Percentiles rank a stretch among this genome's conserved stretches.
Evolutionary conservation across 2,113 vertebrate genomes (phyloP).

Genomic region (Aythya baeri): DNA sequence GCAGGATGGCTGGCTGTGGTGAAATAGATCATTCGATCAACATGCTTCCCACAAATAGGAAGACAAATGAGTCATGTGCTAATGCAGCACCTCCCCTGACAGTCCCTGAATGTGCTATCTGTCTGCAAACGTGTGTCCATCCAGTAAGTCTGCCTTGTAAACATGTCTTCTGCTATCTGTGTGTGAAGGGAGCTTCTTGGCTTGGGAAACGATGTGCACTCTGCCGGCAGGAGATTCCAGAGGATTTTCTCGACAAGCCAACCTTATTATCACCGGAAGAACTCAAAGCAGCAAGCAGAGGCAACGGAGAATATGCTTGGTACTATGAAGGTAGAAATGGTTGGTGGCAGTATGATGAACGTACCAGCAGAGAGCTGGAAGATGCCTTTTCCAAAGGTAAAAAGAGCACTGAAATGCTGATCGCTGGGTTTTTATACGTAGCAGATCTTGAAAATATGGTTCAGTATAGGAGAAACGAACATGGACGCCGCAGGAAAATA

Average conservation of each 20-base stretch:
- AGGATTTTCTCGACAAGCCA: constrained; percentile 95
- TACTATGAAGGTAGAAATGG: constrained; percentile 97
- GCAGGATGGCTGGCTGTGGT: constrained; percentile 92
- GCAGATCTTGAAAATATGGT: constrained; percentile 98
- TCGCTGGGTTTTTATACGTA: constrained; percentile 94
- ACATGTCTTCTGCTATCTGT: constrained; percentile 97
- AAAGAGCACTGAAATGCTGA: constrained; percentile 97
- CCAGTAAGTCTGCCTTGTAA: constrained; percentile 93
- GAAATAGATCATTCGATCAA: constrained; percentile 87
- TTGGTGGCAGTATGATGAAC: constrained; percentile 99
- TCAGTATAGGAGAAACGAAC: constrained; percentile 95
- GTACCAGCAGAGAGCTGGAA: constrained; percentile 93
- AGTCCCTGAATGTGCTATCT: constrained; percentile 93
- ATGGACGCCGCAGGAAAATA: constrained; percentile 92
- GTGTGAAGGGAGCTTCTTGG: constrained; percentile 98
- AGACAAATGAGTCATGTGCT: constrained; percentile 82
- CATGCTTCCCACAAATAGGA: constrained; percentile 83
- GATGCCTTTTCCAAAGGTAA: constrained; percentile 92
- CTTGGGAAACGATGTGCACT: constrained; percentile 96
- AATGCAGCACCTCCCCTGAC: constrained; percentile 81
- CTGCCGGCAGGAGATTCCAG: constrained; percentile 94
- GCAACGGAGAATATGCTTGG: constrained; percentile 90
- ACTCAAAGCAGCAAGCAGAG: constrained; percentile 87
- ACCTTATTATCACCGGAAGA: constrained; percentile 92
- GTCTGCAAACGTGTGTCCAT: constrained; percentile 93